A percentile compares a stretch with the other conserved stretches of the same genome.
Conservation (phyloP, 1,140 invertebrate species). For the Nilaparvata lugens region DNA sequence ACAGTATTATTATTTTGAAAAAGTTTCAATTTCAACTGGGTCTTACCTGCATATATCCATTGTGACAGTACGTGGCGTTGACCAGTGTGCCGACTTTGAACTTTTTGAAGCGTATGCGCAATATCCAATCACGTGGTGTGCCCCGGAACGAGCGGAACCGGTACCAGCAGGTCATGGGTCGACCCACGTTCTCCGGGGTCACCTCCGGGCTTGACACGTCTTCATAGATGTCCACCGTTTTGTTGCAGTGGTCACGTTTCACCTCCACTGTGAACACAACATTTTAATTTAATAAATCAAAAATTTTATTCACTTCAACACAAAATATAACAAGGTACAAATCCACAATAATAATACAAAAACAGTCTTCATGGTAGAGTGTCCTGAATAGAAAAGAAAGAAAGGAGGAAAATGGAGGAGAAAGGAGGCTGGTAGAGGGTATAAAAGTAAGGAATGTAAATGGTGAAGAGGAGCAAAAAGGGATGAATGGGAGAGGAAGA, state of each 20-base stretch:
- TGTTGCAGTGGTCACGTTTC: conserved; percentile 75
- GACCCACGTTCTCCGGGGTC: conserved; percentile 66
- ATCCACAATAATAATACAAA: too few relatives aligned
- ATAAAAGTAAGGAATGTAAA: too few relatives aligned
- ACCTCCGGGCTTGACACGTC: conserved; percentile 79
- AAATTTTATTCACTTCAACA: too few relatives aligned
- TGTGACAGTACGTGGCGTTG: conserved; percentile 75
- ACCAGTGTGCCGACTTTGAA: conserved; percentile 81
- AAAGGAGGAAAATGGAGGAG: too few relatives aligned
- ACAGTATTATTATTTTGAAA: too few relatives aligned
- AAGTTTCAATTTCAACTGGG: not conserved
- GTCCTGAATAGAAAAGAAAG: too few relatives aligned
- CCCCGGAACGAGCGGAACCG: conserved; percentile 75
- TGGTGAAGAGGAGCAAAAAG: too few relatives aligned
- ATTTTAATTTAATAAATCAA: too few relatives aligned
- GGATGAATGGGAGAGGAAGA: too few relatives aligned
- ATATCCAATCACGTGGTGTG: conserved; percentile 76
- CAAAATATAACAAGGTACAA: too few relatives aligned
- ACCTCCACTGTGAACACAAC: conserved; percentile 41
- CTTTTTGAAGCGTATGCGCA: conserved; percentile 81
- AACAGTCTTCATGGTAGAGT: too few relatives aligned
- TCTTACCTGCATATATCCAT: conserved; percentile 76
- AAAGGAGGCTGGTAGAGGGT: too few relatives aligned
- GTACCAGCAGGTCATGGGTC: conserved; percentile 80
- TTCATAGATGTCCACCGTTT: conserved; percentile 85